Base-by-base conservation (phyloP, 1,140 invertebrate species). In the Zaprionus lachaisei region DNA sequence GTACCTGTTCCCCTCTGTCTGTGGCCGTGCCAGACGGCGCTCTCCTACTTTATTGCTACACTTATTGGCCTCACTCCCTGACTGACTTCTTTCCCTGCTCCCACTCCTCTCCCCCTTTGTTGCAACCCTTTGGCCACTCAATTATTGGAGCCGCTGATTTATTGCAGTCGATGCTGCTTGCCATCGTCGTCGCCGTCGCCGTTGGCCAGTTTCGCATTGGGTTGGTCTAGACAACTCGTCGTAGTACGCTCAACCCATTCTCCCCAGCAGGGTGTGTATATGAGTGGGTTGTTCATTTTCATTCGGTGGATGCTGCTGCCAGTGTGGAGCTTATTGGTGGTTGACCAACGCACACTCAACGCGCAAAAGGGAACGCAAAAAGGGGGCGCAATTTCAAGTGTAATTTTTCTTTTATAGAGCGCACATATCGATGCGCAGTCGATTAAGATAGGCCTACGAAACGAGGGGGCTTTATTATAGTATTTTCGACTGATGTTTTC, bases 131-230 rank as follows among this genome's bases (percentile, higher is more conserved):
- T 79, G 63, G 61, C 79, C 81, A 87, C 85, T 87, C 84, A 87
- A 87, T 87, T 87, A 87, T 89, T 89, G 84, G 81, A 89, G 71
- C 75, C 68, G 67, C 81, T 87, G 84, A 87, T 87, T 87, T 87
- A 87, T 87, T 83, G 84, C 84, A 68, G 76, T 74, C 71, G 70
- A 34, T 68, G 49, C 38, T 68, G 41, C 41, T n/a, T 17, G 41
- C 41, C n/a, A 2, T 55, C 63, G 34, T 44, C 28, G 28, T 31
- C 28, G 1, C 9, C 1, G 2, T 31, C 61, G 63, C 67, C 77
- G 60, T 70, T 69, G 75, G 73, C 70, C 72, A 74, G 71, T 71
- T 67, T 34, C 62, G 64, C 60, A 57, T 63, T 47, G 73, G 56
- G 47, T 60, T 72, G 72, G 63, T 47, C 77, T 72, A 83, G 80